Percentiles rank a stretch among this genome's conserved stretches.
Evolutionary conservation across 2,888 invertebrate genomes (phyloP).

Genomic region (Megamerina dolium): DNA sequence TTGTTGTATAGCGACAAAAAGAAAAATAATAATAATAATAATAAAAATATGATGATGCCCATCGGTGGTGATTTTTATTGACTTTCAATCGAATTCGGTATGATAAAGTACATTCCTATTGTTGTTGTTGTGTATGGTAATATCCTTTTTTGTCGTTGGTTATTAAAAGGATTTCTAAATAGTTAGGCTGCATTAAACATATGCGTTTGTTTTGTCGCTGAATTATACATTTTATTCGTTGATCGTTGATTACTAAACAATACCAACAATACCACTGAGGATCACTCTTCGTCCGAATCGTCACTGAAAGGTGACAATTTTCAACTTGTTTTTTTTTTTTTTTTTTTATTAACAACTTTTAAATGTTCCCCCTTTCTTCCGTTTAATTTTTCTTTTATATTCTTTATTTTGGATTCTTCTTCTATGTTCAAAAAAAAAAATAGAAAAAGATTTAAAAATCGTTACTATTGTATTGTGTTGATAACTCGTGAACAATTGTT

Average conservation of each 20-base stretch:
- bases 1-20: too few relatives aligned
- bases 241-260: conserved; percentile 22
- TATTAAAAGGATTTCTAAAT: conserved; percentile 22
- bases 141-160: conserved; percentile 1
- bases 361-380: too few relatives aligned
- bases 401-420: too few relatives aligned
- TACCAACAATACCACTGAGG: conserved; percentile 8
- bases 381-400: too few relatives aligned
- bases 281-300: too few relatives aligned
- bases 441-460: too few relatives aligned
- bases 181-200: conserved; percentile 28
- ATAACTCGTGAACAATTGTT: too few relatives aligned
- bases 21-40: too few relatives aligned
- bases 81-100: conserved; percentile 18
- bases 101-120: conserved; percentile 10
- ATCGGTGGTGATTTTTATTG: conserved; percentile 18
- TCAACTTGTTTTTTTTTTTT: conserved; percentile 25
- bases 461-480: too few relatives aligned
- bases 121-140: background rate
- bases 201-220: conserved; percentile 8
- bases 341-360: too few relatives aligned
- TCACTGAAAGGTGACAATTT: conserved; percentile 10
- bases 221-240: background rate
- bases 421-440: too few relatives aligned
- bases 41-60: too few relatives aligned